These are phyloP conservation scores for Cyrtonyx montezumae DNA, from an alignment of 2,113 vertebrate genomes.

Conservation along the genomic window DNA sequence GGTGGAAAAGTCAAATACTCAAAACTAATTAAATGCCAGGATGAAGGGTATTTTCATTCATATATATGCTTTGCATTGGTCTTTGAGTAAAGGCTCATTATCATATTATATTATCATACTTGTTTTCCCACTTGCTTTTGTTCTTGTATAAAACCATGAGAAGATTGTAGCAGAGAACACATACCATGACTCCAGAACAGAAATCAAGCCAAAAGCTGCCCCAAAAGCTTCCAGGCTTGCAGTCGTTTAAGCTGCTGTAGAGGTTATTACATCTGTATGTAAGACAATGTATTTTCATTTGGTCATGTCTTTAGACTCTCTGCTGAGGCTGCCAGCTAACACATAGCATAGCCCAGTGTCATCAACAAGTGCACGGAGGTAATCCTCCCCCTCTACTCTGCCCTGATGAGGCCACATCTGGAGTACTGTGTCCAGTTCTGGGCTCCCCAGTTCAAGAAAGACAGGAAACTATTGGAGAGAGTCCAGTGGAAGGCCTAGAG, in stretches of 20 bases:
- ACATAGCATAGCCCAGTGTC: background rate
- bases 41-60: background rate
- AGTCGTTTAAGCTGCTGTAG: background rate
- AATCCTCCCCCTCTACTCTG: background rate
- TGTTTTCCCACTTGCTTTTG: background rate
- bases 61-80: background rate
- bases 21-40: background rate
- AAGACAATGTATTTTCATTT: background rate
- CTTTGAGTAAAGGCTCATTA: background rate
- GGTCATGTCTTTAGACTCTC: background rate
- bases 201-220: background rate
- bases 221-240: too few relatives aligned
- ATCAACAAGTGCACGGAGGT: background rate
- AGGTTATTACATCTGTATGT: background rate
- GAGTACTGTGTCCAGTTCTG: background rate
- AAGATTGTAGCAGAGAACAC: background rate
- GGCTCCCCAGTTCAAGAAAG: background rate
- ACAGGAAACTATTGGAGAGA: background rate
- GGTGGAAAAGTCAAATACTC: background rate
- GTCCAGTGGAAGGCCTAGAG: background rate
- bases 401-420: background rate
- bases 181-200: background rate
- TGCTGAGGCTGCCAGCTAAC: background rate
- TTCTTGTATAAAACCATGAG: too few relatives aligned
- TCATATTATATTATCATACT: too few relatives aligned